phyloP scores from a whole-genome alignment of 2,113 vertebrate genomes.

The Nipponia nippon region DNA sequence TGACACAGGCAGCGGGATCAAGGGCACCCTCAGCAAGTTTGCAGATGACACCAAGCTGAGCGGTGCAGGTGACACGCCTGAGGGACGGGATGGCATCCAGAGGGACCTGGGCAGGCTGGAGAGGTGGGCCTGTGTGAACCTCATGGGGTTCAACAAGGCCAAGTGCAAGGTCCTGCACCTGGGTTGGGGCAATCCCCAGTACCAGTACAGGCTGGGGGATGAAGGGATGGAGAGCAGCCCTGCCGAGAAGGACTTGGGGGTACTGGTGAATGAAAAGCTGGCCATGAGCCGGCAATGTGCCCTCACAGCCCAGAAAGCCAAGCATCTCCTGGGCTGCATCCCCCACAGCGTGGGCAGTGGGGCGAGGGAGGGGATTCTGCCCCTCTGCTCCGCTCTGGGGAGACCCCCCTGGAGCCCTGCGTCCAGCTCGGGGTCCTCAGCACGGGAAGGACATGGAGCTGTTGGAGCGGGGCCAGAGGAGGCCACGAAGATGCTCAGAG shows the following conservation, averaged over 20 bases:
- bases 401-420: not conserved
- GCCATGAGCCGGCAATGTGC: rapidly evolving
- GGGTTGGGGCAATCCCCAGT: rapidly evolving
- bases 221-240: not conserved
- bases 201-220: not conserved
- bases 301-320: not conserved
- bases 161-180: not conserved
- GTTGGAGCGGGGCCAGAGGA: not conserved
- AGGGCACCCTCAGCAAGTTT: not conserved
- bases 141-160: not conserved
- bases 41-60: not conserved
- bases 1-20: not conserved
- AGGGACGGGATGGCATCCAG: not conserved
- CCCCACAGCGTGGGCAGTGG: rapidly evolving
- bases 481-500: rapidly evolving
- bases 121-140: not conserved
- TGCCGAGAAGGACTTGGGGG: not conserved
- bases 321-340: rapidly evolving
- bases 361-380: not conserved
- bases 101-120: not conserved
- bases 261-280: not conserved
- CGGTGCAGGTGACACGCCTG: not conserved
- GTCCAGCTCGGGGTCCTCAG: not conserved
- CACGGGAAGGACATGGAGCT: not conserved
- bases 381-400: not conserved